Evolutionary conservation across 2,113 vertebrate genomes (phyloP).

Genomic region (Recurvirostra avosetta): DNA sequence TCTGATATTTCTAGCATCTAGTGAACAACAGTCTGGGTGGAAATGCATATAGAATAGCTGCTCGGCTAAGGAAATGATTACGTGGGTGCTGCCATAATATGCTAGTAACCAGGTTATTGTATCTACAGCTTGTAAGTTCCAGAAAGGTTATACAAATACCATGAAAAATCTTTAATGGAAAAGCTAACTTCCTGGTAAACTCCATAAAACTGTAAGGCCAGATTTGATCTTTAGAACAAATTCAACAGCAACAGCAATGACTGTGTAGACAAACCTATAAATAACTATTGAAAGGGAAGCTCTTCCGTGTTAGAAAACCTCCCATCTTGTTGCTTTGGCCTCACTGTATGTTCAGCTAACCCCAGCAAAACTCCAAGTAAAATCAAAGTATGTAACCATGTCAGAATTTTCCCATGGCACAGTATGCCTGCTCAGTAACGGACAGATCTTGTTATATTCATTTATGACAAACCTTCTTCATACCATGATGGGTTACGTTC

Average conservation of each 20-base stretch:
- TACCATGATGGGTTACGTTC: not conserved
- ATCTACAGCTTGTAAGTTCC: not conserved
- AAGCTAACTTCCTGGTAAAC: not conserved
- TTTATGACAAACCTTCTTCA: constrained; percentile 15
- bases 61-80: not conserved
- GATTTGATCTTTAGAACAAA: not conserved
- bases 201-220: not conserved
- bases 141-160: not conserved
- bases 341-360: not conserved
- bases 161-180: not conserved
- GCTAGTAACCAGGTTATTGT: not conserved
- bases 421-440: not conserved
- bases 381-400: not conserved
- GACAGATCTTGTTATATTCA: not conserved
- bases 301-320: not conserved
- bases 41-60: not conserved
- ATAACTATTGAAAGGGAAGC: not conserved
- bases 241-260: not conserved
- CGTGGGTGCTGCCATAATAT: not conserved
- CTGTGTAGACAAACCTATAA: not conserved
- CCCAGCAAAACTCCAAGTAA: not conserved
- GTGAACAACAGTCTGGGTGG: not conserved
- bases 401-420: constrained; percentile 19
- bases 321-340: not conserved
- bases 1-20: not conserved